These are phyloP conservation scores for Ladona fulva DNA, from an alignment of 1,140 invertebrate genomes.

Conservation along the genomic window DNA sequence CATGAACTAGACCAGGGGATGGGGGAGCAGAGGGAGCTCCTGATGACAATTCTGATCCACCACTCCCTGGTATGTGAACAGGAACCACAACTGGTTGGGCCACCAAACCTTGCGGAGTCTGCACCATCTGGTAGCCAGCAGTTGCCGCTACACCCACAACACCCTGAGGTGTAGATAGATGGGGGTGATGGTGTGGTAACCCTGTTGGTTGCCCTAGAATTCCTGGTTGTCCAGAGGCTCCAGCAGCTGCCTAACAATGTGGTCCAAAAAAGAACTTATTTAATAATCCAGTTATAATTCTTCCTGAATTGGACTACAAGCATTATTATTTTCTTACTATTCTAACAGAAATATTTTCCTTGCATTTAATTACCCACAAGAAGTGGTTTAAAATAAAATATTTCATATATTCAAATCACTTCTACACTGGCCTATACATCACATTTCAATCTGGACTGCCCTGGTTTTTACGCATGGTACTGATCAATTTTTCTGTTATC, in stretches of 20 bases:
- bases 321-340: too few relatives aligned
- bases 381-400: too few relatives aligned
- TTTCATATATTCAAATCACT: too few relatives aligned
- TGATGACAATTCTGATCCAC: slow-evolving; percentile 21
- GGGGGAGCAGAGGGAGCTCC: slow-evolving; percentile 27
- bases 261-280: neutral
- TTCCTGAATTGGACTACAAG: too few relatives aligned
- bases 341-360: too few relatives aligned
- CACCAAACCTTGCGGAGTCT: slow-evolving; percentile 43
- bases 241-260: slow-evolving; percentile 26
- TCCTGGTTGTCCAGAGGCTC: slow-evolving; percentile 30
- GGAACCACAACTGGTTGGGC: slow-evolving; percentile 44
- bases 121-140: slow-evolving; percentile 42
- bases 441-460: too few relatives aligned
- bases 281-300: too few relatives aligned
- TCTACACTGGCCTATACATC: too few relatives aligned
- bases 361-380: too few relatives aligned
- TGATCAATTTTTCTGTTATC: too few relatives aligned
- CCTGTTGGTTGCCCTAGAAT: neutral
- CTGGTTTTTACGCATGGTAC: too few relatives aligned
- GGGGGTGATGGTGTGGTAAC: neutral
- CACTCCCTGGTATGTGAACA: slow-evolving; percentile 26
- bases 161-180: neutral
- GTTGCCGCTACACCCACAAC: slow-evolving; percentile 31
- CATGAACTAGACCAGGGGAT: slow-evolving; percentile 53